Base-by-base conservation (phyloP, 1,140 invertebrate genomes). In the silkworm (Bombyx mori) region DNA sequence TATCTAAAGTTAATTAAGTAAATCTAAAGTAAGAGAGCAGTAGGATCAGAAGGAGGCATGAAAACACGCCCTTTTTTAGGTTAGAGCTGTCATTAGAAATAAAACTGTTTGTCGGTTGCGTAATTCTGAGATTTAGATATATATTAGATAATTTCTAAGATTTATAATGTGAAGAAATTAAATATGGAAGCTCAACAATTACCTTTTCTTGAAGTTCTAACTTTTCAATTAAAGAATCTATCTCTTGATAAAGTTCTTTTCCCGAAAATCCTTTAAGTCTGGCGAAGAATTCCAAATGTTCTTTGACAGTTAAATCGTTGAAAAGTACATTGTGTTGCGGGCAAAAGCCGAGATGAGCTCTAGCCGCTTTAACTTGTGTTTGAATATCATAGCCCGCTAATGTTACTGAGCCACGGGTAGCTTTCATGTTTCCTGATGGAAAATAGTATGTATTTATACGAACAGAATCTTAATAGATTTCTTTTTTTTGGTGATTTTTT, bases 241-340 rank as follows among this genome's bases (percentile, higher is more conserved):
- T 89, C 69, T 92, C 91, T 2, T 71, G 60, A 1, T 87, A 53
- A 8, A 91, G 77, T 35, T 84, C 76, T 26, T 71, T 49, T 1
- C 90, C 82, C 52, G 88, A 79, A 67, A 94, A 92, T 49, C 91
- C 96, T 92, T 92, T 92, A 71, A 95, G 89, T 77, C 91, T 87
- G 65, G 93, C 92, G 79, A 95, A 98, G 83, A 98, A 98, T 57
- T 93, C 88, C 8, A 99, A 89, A 85, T 99, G 97, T 84, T 99
- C 95, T 42, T 90, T 88, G 0, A 98, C 97, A 12, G 94, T 98
- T 50, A 99, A 88, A 67, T 95, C 93, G 56, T 96, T 93, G 79
- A 99, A 98, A 1, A 99, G 89, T 60, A 99, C 94, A 82, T 99
- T 96, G 78, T 98, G 96, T 82, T 99, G 98, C 8, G 97, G 97